Evolutionary conservation across 2,797 vertebrate species (phyloP), one percentile per base, ranked within the genome.

Genomic region (Enteromius viviparus): DNA sequence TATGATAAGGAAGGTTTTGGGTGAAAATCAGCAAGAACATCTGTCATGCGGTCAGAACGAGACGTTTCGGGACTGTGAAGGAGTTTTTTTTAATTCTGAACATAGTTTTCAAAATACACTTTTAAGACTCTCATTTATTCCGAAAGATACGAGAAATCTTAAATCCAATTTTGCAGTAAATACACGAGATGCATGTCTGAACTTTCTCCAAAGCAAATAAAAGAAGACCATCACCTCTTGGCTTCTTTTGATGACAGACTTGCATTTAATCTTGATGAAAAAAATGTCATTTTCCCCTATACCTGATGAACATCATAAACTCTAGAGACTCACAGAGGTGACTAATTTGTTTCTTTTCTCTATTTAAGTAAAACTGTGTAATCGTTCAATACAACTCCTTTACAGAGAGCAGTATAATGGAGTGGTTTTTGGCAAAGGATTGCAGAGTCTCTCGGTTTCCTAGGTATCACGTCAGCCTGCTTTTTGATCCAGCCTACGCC

Each of bases 401-500:
- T 81, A 65, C 49, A 71, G 65, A 64, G 62, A 85, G 11, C 23
- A 76, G 49, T 51, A 80, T 71, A 81, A 84, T 71, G 49, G 77
- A 84, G 66, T 71, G 45, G 49, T 87, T 86, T 79, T 83, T 76
- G 69, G 83, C 60, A 75, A 82, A 88, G 84, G 75, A 85, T 87
- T 87, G 85, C 86, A 79, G 15, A 51, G 62, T 49, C 75, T 82
- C 86, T 84, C 75, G 86, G 69, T 32, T 84, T 86, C 84, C 65
- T 85, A 89, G 87, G 89, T 91, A 90, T 87, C 84, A 85, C 84
- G 66, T 81, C 91, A 91, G 92, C 90, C 91, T 89, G 89, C 80
- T 91, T 92, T 91, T 87, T 66, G 76, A 87, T 87, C 85, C 80
- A 58, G 80, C 40, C 78, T 85, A 83, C 55, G 84, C 83, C 88